phyloP scores from a whole-genome alignment of 2,888 invertebrate species.

The Spodoptera littoralis region DNA sequence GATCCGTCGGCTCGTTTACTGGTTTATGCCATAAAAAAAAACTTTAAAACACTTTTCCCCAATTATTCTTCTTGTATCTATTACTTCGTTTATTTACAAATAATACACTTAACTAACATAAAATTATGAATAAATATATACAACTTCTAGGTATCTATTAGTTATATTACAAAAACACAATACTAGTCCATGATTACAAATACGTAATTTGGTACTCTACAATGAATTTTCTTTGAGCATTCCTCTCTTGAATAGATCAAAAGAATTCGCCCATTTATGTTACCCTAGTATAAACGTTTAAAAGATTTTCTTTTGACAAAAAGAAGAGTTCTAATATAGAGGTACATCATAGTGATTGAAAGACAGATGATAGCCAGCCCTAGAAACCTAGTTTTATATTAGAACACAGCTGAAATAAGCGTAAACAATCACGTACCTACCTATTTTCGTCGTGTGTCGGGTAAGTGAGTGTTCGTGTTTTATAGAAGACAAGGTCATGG shows the following conservation, averaged over 20 bases:
- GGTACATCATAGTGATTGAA: constrained; percentile 30
- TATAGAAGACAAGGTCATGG: too few species aligned
- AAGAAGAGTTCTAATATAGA: constrained; percentile 37
- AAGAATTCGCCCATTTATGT: constrained; percentile 10
- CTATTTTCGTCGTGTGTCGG: constrained; percentile 2
- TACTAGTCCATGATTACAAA: too few species aligned
- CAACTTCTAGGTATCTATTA: too few species aligned
- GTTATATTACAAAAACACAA: too few species aligned
- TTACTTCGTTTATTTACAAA: too few species aligned
- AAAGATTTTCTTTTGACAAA: constrained; percentile 1
- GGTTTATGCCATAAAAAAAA: too few species aligned
- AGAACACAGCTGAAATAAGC: constrained; percentile 30
- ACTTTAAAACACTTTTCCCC: too few species aligned
- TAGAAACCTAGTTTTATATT: constrained; percentile 50
- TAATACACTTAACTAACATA: too few species aligned
- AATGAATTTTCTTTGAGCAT: not conserved
- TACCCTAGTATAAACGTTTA: constrained; percentile 2
- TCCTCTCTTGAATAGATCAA: constrained; percentile 9
- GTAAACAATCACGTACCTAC: constrained; percentile 13
- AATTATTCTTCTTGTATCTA: too few species aligned
- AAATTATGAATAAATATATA: too few species aligned
- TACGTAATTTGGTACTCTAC: too few species aligned
- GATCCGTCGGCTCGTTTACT: too few species aligned
- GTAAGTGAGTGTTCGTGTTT: constrained; percentile 1
- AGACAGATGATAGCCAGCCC: constrained; percentile 22